Conservation (phyloP, 2,797 vertebrate genomes). For the Podarcis lilfordi region DNA sequence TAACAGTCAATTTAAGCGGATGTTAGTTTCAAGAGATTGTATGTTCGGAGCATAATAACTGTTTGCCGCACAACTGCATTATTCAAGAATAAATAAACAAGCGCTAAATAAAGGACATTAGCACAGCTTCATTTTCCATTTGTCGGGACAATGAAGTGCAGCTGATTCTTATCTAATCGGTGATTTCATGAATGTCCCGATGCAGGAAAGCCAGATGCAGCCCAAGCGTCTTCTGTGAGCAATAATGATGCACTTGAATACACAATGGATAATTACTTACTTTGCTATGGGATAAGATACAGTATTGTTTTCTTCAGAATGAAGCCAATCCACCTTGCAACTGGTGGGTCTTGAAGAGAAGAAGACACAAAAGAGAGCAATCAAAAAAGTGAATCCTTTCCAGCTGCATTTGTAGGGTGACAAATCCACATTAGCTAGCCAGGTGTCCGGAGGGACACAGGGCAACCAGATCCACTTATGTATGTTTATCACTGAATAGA, state of each 20-base stretch:
- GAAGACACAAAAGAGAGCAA: not conserved
- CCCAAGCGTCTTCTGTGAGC: constrained; percentile 21
- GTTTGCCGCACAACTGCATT: constrained; percentile 32
- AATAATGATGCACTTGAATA: constrained; percentile 35
- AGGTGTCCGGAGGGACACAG: not conserved
- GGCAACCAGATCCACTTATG: not conserved
- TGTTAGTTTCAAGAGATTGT: constrained; percentile 38
- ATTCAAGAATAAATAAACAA: constrained; percentile 59
- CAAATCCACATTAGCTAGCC: not conserved
- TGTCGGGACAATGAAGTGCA: constrained; percentile 24
- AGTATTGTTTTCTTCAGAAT: constrained; percentile 22
- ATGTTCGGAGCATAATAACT: constrained; percentile 43
- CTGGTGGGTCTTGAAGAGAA: not conserved
- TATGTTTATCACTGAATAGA: not conserved
- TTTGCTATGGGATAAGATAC: not conserved
- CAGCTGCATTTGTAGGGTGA: not conserved
- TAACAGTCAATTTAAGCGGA: constrained; percentile 37
- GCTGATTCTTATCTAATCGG: constrained; percentile 39
- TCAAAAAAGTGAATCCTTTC: not conserved
- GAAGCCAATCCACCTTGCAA: not conserved
- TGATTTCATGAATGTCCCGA: constrained; percentile 19
- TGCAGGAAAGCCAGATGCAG: not conserved
- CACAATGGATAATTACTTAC: constrained; percentile 23
- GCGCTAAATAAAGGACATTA: constrained; percentile 41
- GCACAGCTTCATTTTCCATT: constrained; percentile 36